Percentiles rank a stretch among this genome's conserved stretches.
Conservation (phyloP, 2,113 vertebrate species). For the Cyanoderma ruficeps region DNA sequence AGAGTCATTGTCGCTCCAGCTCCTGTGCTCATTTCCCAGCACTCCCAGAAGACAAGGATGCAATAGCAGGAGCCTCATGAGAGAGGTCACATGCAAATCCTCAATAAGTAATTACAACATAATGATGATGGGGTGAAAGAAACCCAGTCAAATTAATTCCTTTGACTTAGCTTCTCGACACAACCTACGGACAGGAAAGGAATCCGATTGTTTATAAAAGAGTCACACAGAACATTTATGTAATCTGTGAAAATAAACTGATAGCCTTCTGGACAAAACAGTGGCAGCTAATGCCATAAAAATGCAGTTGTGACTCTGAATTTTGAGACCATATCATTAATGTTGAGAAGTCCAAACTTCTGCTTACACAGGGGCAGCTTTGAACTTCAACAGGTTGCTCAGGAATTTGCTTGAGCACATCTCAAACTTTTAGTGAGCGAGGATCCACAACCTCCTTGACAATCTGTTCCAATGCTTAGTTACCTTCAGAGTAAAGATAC, state of each 20-base stretch:
- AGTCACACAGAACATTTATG: neutral
- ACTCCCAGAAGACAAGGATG: neutral
- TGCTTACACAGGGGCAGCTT: neutral
- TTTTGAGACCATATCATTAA: fast-evolving
- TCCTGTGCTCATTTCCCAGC: neutral
- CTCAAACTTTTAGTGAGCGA: neutral
- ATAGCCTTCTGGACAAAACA: neutral
- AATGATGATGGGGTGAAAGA: fast-evolving
- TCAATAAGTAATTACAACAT: neutral
- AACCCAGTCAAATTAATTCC: neutral
- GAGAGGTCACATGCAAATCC: fast-evolving
- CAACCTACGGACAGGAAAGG: neutral
- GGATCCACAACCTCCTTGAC: neutral
- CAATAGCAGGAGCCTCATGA: neutral
- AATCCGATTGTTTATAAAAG: neutral
- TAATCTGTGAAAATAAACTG: neutral
- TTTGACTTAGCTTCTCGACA: neutral
- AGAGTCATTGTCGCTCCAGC: neutral
- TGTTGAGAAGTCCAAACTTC: neutral
- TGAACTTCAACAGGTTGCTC: neutral
- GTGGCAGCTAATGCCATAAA: neutral
- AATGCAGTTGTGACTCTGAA: neutral
- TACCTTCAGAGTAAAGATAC: neutral
- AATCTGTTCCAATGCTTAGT: neutral
- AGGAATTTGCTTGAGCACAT: neutral